These are phyloP conservation scores for Cirrhinus molitorella DNA, from an alignment of 2,797 vertebrate species.

Conservation along the genomic window DNA sequence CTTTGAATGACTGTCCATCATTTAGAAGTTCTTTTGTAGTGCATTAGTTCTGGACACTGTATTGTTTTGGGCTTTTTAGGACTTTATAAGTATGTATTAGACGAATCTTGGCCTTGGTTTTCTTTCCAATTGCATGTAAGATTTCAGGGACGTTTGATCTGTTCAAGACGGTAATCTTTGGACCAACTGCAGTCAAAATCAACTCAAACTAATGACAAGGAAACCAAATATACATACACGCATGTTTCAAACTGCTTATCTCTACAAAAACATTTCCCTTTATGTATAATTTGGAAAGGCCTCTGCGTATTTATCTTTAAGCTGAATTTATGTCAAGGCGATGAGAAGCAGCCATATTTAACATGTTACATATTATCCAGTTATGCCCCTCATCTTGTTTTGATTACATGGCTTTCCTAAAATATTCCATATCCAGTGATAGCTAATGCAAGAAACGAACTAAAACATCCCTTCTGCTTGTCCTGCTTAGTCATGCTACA, in stretches of 20 bases:
- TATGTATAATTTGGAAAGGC: conserved; percentile 67
- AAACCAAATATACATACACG: not conserved
- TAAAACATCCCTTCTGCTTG: not conserved
- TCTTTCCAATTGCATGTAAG: not conserved
- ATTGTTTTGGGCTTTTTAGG: not conserved
- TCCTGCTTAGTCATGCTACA: not conserved
- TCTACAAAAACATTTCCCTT: conserved; percentile 35
- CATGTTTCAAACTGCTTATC: conserved; percentile 18
- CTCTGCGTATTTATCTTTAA: conserved; percentile 62
- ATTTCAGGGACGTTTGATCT: conserved; percentile 24
- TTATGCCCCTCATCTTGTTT: conserved; percentile 68
- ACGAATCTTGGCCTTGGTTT: not conserved
- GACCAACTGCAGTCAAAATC: conserved; percentile 29
- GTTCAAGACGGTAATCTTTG: conserved; percentile 31
- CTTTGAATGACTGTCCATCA: not conserved
- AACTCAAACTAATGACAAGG: not conserved
- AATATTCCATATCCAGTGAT: conserved; percentile 60
- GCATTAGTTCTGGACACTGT: not conserved
- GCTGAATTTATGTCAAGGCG: conserved; percentile 62
- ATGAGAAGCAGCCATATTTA: conserved; percentile 63
- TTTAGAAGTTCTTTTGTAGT: not conserved
- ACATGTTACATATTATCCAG: conserved; percentile 73
- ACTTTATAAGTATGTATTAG: not conserved
- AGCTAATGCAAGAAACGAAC: conserved; percentile 54
- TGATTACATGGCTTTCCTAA: conserved; percentile 69